These are phyloP conservation scores for Xylocampa areola DNA, from an alignment of 2,888 invertebrate species.

Conservation along the genomic window DNA sequence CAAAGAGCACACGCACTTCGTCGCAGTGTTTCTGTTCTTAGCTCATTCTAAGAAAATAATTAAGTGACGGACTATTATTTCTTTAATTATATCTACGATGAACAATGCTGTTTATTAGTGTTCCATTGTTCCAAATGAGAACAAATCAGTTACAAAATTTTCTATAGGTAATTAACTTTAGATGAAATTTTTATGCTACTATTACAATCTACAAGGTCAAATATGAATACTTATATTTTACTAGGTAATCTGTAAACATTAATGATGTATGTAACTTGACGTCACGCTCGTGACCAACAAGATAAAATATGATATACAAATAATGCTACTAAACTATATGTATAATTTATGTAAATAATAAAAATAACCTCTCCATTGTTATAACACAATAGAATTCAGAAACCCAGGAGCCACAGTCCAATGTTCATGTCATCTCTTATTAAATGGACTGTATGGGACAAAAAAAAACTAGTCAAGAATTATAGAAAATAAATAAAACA, in stretches of 20 bases:
- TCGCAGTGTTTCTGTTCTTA: not conserved
- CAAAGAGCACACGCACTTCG: not conserved
- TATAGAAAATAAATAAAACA: constrained; percentile 1
- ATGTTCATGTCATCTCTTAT: constrained; percentile 33
- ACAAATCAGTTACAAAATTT: constrained; percentile 25
- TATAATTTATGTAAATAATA: constrained; percentile 8
- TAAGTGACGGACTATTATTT: constrained; percentile 1
- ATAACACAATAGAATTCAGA: not conserved
- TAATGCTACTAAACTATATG: constrained; percentile 12
- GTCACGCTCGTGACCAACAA: constrained; percentile 12
- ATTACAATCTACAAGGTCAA: not conserved
- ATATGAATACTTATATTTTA: constrained; percentile 12
- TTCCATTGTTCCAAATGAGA: constrained; percentile 16
- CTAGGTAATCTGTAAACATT: constrained; percentile 5
- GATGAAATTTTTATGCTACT: not conserved
- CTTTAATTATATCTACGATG: constrained; percentile 15
- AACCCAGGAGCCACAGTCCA: not conserved
- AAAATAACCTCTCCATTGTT: constrained; percentile 12
- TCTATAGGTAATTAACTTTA: too few species aligned
- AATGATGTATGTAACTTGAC: constrained; percentile 24
- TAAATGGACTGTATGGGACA: constrained; percentile 13
- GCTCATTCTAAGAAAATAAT: constrained; percentile 1
- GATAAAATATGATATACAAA: constrained; percentile 37
- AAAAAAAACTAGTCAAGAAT: constrained; percentile 4
- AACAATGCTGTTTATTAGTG: constrained; percentile 7